Base-by-base conservation (phyloP, 2,797 vertebrate species). In the Furcifer pardalis region DNA sequence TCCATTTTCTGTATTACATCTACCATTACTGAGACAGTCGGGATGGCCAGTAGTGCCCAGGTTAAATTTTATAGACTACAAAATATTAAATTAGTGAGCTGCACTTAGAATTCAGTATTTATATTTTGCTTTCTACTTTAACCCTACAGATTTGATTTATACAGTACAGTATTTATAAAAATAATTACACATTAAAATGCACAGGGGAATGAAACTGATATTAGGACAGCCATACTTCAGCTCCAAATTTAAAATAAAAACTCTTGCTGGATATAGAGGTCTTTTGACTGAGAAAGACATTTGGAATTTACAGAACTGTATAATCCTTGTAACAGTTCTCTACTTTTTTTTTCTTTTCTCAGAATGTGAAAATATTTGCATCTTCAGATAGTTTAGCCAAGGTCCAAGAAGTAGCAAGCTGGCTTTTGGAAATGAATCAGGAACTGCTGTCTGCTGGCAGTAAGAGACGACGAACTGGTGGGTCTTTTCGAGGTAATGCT, bases 351-450 rank as follows among this genome's bases (percentile, higher is more conserved):
- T 79, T 92, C 46, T 92, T 69, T 93, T 84, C 91, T 46, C 95
- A 99, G 99, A 98, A 99, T 99, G 98, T 97, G 98, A 99, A 99
- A 97, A 94, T 96, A 94, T 98, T 99, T 97, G 96, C 98, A 94
- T 98, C 98, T 94, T 99, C 98, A 97, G 98, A 98, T 97, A 99
- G 98, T 97, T 97, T 99, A 98, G 98, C 97, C 96, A 99, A 98
- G 97, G 98, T 99, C 94, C 99, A 99, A 97, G 98, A 99, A 97
- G 98, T 99, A 97, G 99, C 99, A 99, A 99, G 98, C 99, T 99
- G 99, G 99, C 98, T 99, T 98, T 99, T 99, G 98, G 99, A 99
- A 98, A 99, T 99, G 99, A 99, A 99, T 98, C 98, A 99, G 97
- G 98, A 99, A 97, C 97, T 99, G 98, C 98, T 99, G 97, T 99